Conservation (phyloP, 2,888 invertebrate genomes). For the Drosophila putrida region DNA sequence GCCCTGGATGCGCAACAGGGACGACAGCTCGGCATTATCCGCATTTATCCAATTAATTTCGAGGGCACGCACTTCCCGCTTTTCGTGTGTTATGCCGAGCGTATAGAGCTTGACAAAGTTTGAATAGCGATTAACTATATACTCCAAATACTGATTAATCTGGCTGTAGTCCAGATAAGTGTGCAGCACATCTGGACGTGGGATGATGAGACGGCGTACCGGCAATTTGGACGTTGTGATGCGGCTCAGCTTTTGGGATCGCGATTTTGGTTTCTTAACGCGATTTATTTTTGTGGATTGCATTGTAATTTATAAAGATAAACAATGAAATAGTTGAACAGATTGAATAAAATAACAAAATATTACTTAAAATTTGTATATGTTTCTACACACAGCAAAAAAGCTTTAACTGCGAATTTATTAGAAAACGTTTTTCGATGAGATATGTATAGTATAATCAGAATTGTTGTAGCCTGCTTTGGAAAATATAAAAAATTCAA, state of each 20-base stretch:
- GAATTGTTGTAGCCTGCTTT: conserved; percentile 45
- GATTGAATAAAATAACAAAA: not conserved
- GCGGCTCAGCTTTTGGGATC: conserved; percentile 11
- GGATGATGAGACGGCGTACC: conserved; percentile 57
- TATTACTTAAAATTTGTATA: conserved; percentile 39
- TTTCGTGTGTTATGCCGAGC: conserved; percentile 83
- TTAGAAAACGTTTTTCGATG: not conserved
- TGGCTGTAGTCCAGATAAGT: conserved; percentile 81
- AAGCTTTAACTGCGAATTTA: not conserved
- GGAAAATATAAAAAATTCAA: not conserved
- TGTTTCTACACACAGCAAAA: conserved; percentile 22
- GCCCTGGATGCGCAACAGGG: conserved; percentile 48
- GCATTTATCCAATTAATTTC: conserved; percentile 83
- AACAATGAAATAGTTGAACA: not conserved
- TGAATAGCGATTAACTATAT: conserved; percentile 72
- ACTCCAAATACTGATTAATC: conserved; percentile 83
- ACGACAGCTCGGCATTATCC: conserved; percentile 56
- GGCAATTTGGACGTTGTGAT: conserved; percentile 3
- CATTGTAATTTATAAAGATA: conserved; percentile 31
- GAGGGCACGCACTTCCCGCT: conserved; percentile 78
- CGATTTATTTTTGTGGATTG: conserved; percentile 55
- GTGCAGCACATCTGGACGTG: conserved; percentile 80
- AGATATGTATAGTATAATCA: not conserved
- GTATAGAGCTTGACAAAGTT: conserved; percentile 78
- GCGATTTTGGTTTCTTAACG: conserved; percentile 43